Conservation (phyloP, 2,113 vertebrate genomes). For the Scytalopus superciliaris region DNA sequence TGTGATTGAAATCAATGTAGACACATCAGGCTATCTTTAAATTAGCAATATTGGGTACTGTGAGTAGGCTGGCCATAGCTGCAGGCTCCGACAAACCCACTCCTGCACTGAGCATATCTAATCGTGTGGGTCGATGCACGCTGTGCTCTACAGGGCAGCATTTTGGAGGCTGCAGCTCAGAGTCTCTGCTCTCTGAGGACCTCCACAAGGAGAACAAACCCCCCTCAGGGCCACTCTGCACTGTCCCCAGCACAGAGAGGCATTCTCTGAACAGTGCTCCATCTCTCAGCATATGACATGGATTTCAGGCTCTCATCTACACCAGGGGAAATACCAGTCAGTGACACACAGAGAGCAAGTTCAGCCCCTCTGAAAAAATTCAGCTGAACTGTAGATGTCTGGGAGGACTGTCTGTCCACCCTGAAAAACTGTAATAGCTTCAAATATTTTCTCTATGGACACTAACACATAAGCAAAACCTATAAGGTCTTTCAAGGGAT, state of each 20-base stretch:
- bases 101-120: neutral
- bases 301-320: neutral
- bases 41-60: neutral
- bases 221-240: neutral
- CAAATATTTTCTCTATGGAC: neutral
- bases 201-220: neutral
- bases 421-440: neutral
- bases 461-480: neutral
- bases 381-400: neutral
- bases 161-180: neutral
- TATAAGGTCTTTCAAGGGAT: neutral
- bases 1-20: neutral
- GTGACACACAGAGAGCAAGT: neutral
- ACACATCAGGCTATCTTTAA: neutral
- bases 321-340: neutral
- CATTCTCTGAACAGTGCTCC: neutral
- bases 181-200: neutral
- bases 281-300: neutral
- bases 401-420: neutral
- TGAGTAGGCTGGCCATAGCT: neutral
- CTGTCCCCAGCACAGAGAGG: neutral
- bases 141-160: neutral
- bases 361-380: neutral
- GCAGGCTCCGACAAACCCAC: neutral
- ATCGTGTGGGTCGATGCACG: rapidly evolving